Percentiles rank a stretch among this genome's conserved stretches.
These are phyloP conservation scores for Syrista parreyssii DNA, from an alignment of 2,888 invertebrate species.

Conservation along the genomic window DNA sequence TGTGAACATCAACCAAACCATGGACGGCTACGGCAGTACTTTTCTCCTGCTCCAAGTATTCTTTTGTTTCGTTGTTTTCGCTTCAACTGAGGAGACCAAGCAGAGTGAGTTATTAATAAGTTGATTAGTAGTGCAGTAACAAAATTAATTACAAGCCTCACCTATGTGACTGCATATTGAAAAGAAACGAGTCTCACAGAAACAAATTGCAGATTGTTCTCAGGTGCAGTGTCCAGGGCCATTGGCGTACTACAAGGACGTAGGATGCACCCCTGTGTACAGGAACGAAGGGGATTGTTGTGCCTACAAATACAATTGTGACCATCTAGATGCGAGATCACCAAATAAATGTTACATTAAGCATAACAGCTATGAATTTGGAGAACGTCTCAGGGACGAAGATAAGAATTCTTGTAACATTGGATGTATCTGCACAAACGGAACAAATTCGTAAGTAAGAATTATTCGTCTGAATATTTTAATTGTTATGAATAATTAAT, in stretches of 20 bases:
- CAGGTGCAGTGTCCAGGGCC: conserved; percentile 48
- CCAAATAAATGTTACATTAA: conserved; percentile 48
- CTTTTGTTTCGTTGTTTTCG: background rate
- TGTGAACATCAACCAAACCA: background rate
- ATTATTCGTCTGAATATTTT: background rate
- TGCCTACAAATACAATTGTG: conserved; percentile 47
- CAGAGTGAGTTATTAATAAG: background rate
- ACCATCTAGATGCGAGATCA: conserved; percentile 35
- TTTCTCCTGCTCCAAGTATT: background rate
- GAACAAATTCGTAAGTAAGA: background rate
- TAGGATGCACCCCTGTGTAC: conserved; percentile 47
- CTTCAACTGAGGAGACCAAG: background rate
- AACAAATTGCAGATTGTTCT: conserved; percentile 30
- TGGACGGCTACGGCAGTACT: background rate
- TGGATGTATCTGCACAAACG: conserved; percentile 34
- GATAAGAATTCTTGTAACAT: conserved; percentile 49
- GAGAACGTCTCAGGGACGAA: conserved; percentile 39
- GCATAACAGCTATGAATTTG: conserved; percentile 40
- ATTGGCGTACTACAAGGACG: conserved; percentile 37
- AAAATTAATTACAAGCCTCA: background rate
- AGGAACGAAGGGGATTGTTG: conserved; percentile 43
- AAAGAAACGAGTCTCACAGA: background rate
- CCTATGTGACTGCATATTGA: background rate
- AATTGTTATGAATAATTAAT: background rate
- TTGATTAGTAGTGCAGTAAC: background rate